phyloP scores from a whole-genome alignment of 2,888 invertebrate genomes.

The Heteropelma amictum region DNA sequence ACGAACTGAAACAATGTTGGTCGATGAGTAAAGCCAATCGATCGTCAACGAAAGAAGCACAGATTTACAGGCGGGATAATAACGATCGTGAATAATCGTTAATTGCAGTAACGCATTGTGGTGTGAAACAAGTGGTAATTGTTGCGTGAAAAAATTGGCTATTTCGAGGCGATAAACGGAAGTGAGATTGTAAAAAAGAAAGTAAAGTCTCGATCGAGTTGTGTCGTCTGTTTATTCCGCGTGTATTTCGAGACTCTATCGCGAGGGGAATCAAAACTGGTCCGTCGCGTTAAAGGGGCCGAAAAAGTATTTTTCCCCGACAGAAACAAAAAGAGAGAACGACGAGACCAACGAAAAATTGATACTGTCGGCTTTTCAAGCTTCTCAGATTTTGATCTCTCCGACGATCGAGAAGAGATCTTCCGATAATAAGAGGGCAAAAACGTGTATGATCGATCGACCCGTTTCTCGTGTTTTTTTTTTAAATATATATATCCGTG shows the following conservation, averaged over 20 bases:
- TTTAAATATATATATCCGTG: neutral
- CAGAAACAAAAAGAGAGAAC: neutral
- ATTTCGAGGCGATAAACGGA: constrained; percentile 2
- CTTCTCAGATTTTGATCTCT: neutral
- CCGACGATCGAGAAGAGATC: neutral
- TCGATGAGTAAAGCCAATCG: too few relatives aligned
- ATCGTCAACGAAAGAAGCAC: too few relatives aligned
- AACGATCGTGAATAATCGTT: neutral
- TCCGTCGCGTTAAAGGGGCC: constrained; percentile 5
- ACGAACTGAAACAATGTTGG: too few relatives aligned
- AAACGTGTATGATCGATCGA: neutral
- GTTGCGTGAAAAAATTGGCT: neutral
- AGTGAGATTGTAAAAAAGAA: constrained; percentile 57
- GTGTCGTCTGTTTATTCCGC: constrained; percentile 18
- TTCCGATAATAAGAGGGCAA: constrained; percentile 5
- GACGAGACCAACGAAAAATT: constrained; percentile 32
- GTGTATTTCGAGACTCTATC: neutral
- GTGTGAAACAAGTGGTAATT: neutral
- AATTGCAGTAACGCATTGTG: neutral
- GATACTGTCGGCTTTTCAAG: constrained; percentile 28
- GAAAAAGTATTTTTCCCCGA: constrained; percentile 3
- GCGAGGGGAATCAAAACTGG: constrained; percentile 37
- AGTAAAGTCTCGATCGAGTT: constrained; percentile 49
- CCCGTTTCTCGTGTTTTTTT: neutral
- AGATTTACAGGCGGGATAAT: too few relatives aligned